Percentiles rank a stretch among this genome's conserved stretches.
Evolutionary conservation across 2,888 invertebrate species (phyloP).

Genomic region (Drosophila anomelani): DNA sequence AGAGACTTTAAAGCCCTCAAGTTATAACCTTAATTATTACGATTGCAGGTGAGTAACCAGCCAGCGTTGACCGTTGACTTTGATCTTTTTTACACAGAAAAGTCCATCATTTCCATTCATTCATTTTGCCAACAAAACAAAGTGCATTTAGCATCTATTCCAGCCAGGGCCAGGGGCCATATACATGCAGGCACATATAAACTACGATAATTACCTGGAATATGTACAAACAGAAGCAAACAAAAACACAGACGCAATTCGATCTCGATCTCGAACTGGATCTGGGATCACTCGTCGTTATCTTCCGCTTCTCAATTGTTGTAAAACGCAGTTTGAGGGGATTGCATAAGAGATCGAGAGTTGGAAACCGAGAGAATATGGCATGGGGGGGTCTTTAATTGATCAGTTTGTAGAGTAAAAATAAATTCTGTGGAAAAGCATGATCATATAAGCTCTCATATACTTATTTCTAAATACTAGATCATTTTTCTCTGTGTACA

Average conservation of each 20-base stretch:
- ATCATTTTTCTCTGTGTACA: slow-evolving; percentile 1
- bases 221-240: slow-evolving; percentile 17
- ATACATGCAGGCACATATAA: background rate
- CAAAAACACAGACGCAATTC: slow-evolving; percentile 26
- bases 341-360: slow-evolving; percentile 34
- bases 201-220: slow-evolving; percentile 37
- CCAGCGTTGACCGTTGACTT: slow-evolving; percentile 16
- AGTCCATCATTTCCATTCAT: slow-evolving; percentile 30
- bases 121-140: slow-evolving; percentile 31
- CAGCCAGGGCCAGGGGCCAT: slow-evolving; percentile 31
- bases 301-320: slow-evolving; percentile 44
- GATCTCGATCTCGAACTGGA: slow-evolving; percentile 41
- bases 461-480: background rate
- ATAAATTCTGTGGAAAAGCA: background rate
- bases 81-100: slow-evolving; percentile 19
- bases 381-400: slow-evolving; percentile 5
- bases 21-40: background rate
- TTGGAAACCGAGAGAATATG: slow-evolving; percentile 9
- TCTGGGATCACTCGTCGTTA: slow-evolving; percentile 20
- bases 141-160: slow-evolving; percentile 45
- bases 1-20: background rate
- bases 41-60: slow-evolving; percentile 25
- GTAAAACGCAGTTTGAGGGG: slow-evolving; percentile 33
- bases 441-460: background rate
- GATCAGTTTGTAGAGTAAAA: background rate